A percentile compares a stretch with the other conserved stretches of the same genome.
Conservation (phyloP, 2,113 vertebrate species). For the Corvus moneduloides region DNA sequence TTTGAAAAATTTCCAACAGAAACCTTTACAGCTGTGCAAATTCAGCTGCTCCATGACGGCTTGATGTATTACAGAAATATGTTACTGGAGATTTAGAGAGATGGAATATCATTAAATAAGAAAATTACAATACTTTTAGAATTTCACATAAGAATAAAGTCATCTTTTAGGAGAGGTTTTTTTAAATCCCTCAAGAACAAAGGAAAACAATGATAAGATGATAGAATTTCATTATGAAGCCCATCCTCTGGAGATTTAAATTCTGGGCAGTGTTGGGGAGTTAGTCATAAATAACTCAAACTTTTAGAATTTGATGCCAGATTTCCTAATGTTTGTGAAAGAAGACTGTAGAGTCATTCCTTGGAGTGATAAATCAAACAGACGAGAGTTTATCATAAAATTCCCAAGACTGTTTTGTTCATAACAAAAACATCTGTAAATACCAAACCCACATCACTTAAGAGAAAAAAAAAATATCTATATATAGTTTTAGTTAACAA, state of each 20-base stretch:
- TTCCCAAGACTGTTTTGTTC: background rate
- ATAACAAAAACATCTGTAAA: slow-evolving; percentile 25
- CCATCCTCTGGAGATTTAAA: background rate
- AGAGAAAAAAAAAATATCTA: background rate
- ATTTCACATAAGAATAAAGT: slow-evolving; percentile 9
- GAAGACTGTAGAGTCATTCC: background rate
- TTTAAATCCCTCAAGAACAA: slow-evolving; percentile 3
- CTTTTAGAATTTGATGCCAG: slow-evolving; percentile 6
- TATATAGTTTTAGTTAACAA: too few relatives aligned
- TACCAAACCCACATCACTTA: background rate
- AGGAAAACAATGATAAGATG: slow-evolving; percentile 16
- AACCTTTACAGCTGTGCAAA: slow-evolving; percentile 42
- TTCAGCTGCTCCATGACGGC: background rate
- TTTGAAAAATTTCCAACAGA: slow-evolving; percentile 24
- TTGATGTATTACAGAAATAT: slow-evolving; percentile 3
- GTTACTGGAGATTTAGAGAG: slow-evolving; percentile 70
- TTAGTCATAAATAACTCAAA: slow-evolving; percentile 40
- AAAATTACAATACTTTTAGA: background rate
- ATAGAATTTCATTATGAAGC: slow-evolving; percentile 16
- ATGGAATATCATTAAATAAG: slow-evolving; percentile 8
- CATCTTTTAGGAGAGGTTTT: background rate
- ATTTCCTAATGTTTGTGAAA: slow-evolving; percentile 15
- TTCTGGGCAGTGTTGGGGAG: background rate
- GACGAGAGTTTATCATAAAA: slow-evolving; percentile 8
- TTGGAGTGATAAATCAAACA: slow-evolving; percentile 9